Base-by-base conservation (phyloP, 2,797 vertebrate species). In the Discoglossus pictus region DNA sequence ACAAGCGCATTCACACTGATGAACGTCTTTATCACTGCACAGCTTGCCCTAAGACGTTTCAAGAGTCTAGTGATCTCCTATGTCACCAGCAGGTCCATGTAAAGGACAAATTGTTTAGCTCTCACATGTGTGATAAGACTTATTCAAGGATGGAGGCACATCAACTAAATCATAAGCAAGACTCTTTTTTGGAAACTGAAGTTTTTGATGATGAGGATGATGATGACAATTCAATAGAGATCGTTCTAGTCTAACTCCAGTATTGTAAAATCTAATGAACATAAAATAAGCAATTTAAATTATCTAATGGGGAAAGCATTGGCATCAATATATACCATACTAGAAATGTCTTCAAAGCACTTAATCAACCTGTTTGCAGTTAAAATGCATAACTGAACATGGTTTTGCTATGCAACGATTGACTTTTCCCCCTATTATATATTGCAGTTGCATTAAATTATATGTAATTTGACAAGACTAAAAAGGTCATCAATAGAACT, bases 1-100 rank as follows among this genome's bases (percentile, higher is more conserved):
- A 96, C 84, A 87, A 92, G 43, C 87, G 92, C 65, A 93, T 92
- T 2, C 93, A 96, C 85, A 93, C 90, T 0, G 92, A 92, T 0
- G 93, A 95, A 78, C 76, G 91, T 40, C 93, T 91, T 0, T 94
- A 91, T 71, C 79, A 89, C 13, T 96, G 93, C 35, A 76, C 81
- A 0, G 86, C 91, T 76, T 95, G 93, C 34, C 87, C 87, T 23
- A 94, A 94, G 75, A 83, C 88, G 1, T 95, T 96, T 76, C 89
- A 93, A 1, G 92, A 92, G 1, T 87, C 87, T n/a, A 80, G 84
- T 0, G 93, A 93, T 62, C 88, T 91, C 5, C 86, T 90, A 61
- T 87, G 92, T 65, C 85, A 84, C 50, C 85, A 82, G 77, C 80
- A 85, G 3, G 82, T 82, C 11, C 83, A 85, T 69, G 78, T 77